These are phyloP conservation scores for Anadara kagoshimensis DNA, from an alignment of 1,140 invertebrate genomes.

Conservation along the genomic window DNA sequence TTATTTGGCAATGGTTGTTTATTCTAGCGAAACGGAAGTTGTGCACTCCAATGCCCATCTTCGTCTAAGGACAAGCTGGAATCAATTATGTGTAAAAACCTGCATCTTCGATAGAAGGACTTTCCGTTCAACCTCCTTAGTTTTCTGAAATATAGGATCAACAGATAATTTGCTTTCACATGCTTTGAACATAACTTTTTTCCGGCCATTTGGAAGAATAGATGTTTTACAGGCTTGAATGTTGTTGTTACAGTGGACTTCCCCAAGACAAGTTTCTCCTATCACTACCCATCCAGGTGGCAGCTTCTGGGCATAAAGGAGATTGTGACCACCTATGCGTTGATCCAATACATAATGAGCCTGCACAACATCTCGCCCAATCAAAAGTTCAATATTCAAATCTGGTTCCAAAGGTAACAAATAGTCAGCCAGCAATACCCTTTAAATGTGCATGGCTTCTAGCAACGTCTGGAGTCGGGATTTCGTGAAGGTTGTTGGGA, in stretches of 20 bases:
- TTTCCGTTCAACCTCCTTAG: not conserved
- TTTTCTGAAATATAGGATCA: not conserved
- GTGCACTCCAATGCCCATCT: not conserved
- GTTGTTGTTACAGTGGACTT: not conserved
- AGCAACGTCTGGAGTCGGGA: constrained; percentile 23
- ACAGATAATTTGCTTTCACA: not conserved
- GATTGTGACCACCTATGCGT: not conserved
- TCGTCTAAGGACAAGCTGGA: not conserved
- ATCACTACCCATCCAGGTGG: constrained; percentile 15
- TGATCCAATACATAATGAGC: constrained; percentile 30
- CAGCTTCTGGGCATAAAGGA: constrained; percentile 23
- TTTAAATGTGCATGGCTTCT: constrained; percentile 18
- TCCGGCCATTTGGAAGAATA: not conserved
- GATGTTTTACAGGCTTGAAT: not conserved
- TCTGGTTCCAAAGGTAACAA: constrained; percentile 12
- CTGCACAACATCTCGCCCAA: constrained; percentile 12
- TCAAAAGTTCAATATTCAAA: constrained; percentile 9
- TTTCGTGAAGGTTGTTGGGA: constrained; percentile 29
- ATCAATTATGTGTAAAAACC: constrained; percentile 5
- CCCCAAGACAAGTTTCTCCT: no score
- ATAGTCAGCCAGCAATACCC: not conserved
- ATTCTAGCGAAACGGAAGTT: not conserved
- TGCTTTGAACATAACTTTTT: not conserved
- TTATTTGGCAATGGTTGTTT: constrained; percentile 3
- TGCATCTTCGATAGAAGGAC: constrained; percentile 13